Percentiles rank a stretch among this genome's conserved stretches.
Evolutionary conservation across 2,113 vertebrate genomes (phyloP).

Genomic region (Macrotis lagotis): DNA sequence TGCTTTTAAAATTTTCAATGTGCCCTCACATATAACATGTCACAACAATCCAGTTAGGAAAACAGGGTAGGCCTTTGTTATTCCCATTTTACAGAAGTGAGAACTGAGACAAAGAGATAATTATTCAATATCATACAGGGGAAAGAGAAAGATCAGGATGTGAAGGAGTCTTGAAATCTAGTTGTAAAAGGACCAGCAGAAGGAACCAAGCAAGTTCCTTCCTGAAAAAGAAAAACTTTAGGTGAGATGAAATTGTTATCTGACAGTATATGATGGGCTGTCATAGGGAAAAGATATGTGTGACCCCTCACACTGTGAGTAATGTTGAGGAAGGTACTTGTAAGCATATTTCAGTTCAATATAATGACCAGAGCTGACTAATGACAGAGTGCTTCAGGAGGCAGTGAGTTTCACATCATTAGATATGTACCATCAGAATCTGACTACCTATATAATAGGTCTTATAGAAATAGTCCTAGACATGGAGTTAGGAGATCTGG

Average conservation of each 20-base stretch:
- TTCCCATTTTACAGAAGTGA: constrained; percentile 6
- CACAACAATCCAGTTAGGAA: neutral
- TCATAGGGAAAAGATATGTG: neutral
- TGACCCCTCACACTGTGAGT: neutral
- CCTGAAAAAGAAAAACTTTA: neutral
- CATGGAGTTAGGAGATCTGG: neutral
- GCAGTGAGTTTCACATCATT: neutral
- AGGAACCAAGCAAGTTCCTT: neutral
- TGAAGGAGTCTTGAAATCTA: neutral
- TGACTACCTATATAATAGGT: neutral
- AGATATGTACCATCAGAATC: neutral
- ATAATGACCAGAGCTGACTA: neutral
- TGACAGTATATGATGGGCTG: neutral
- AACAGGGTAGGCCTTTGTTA: neutral
- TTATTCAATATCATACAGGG: neutral
- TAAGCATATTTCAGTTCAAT: neutral
- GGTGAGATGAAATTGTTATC: neutral
- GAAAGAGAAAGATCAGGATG: neutral
- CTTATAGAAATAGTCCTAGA: neutral
- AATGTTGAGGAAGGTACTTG: neutral
- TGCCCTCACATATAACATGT: neutral
- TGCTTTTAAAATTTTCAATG: neutral
- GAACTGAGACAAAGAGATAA: constrained; percentile 1
- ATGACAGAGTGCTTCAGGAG: neutral
- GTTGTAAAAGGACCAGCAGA: neutral